Evolutionary conservation across 2,113 vertebrate species (phyloP), one percentile per base, ranked within the genome.

Genomic region (Dascyllus trimaculatus): DNA sequence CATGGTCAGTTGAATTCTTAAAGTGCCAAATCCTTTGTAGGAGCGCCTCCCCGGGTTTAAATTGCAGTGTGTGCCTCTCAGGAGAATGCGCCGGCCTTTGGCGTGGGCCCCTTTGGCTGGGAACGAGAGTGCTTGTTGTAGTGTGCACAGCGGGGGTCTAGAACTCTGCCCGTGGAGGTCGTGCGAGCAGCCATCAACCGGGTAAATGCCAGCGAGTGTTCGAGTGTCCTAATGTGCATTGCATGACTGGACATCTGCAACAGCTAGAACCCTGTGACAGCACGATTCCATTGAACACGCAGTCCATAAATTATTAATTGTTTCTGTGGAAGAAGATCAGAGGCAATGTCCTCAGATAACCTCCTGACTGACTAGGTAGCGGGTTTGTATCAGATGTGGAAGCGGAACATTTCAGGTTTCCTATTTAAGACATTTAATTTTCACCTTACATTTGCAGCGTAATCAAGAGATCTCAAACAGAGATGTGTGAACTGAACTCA

Each of bases 1-100:
- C 84, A 79, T 46, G 85, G 58, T 89, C 85, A 88, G 83, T 85
- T 88, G 75, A 66, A 69, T 77, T 74, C 57, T 78, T 85, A 58
- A 70, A 88, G 79, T 85, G 71, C 62, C 48, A 57, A 54, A 75
- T 72, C 82, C 73, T 85, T 89, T 86, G 68, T 82, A 26, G 17
- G 48, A 75, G 85, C 14, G 18, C 54, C 61, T 69, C 62, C 69
- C 51, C 75, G 70, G 72, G 45, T 75, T 84, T 80, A 80, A 75
- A 64, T 81, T 82, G 80, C 78, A 32, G 24, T 85, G 74, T 61
- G 81, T 71, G 73, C 56, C 46, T 84, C 84, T 63, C 67, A 26
- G 65, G 83, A 86, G 85, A 81, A 74, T 49, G 71, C 11, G 19
- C 25, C 10, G 4, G 74, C 46, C 75, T 54, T 71, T 71, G 40